Evolutionary conservation across 2,113 vertebrate genomes (phyloP).

Genomic region (human): DNA sequence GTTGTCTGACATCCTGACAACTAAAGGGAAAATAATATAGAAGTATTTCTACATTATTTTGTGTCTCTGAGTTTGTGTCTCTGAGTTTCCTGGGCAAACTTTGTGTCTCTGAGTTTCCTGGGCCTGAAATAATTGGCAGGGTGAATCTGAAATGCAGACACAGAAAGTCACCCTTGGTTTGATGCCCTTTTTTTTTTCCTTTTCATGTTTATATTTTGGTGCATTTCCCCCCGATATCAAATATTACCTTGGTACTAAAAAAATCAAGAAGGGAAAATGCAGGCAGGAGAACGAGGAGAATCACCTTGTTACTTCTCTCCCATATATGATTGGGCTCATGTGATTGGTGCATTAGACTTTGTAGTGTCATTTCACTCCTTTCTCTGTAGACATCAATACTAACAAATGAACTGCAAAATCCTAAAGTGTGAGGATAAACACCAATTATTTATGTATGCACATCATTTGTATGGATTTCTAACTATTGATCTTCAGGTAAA

Average conservation of each 20-base stretch:
- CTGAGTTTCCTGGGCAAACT: too few relatives aligned
- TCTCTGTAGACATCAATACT: slow-evolving; percentile 34
- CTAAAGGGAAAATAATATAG: slow-evolving; percentile 32
- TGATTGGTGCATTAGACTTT: slow-evolving; percentile 36
- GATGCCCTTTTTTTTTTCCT: slow-evolving; percentile 4
- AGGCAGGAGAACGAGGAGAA: not conserved
- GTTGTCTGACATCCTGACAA: slow-evolving; percentile 15
- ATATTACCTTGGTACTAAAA: slow-evolving; percentile 50
- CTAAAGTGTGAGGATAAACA: not conserved
- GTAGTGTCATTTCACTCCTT: slow-evolving; percentile 9
- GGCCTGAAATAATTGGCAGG: slow-evolving; percentile 60
- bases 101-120: not conserved
- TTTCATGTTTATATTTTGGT: slow-evolving; percentile 51
- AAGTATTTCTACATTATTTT: not conserved
- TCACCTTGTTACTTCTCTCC: slow-evolving; percentile 38
- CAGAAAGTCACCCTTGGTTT: slow-evolving; percentile 48
- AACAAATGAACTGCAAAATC: slow-evolving; percentile 43
- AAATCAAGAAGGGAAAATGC: not conserved
- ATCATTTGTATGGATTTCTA: slow-evolving; percentile 13
- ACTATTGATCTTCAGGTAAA: slow-evolving; percentile 41
- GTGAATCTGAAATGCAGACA: slow-evolving; percentile 52
- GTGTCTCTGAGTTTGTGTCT: not conserved
- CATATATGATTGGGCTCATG: not conserved
- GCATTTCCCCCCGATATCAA: not conserved
- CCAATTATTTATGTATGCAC: slow-evolving; percentile 58